phyloP scores from a whole-genome alignment of 1,140 invertebrate genomes.

The Sarcophaga bullata region DNA sequence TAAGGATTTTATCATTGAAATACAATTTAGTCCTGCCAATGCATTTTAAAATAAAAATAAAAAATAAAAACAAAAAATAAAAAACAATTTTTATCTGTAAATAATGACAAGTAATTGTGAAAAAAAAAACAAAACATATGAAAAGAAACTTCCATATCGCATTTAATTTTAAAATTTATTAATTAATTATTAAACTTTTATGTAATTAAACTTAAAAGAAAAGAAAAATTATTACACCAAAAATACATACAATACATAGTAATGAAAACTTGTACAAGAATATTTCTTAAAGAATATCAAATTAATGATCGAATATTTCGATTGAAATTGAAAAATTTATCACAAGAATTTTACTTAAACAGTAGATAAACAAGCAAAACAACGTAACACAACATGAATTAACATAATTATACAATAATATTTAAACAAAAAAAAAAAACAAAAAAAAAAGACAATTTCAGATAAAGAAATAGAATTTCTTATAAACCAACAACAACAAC shows the following conservation, averaged over 20 bases:
- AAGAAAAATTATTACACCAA: neutral
- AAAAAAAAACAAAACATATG: neutral
- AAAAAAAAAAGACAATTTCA: neutral
- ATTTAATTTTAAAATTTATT: constrained; percentile 6
- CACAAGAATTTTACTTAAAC: neutral
- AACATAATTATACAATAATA: constrained; percentile 9
- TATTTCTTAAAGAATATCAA: too few relatives aligned
- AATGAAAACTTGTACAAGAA: constrained; percentile 1
- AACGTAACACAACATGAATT: neutral
- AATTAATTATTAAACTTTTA: neutral
- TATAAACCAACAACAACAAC: neutral
- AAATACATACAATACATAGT: too few relatives aligned
- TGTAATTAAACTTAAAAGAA: constrained; percentile 9
- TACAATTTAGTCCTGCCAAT: neutral
- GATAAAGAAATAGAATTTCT: constrained; percentile 11
- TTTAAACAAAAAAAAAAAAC: neutral
- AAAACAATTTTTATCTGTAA: neutral
- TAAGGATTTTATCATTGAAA: neutral
- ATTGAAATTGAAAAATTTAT: neutral
- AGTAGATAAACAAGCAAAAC: neutral
- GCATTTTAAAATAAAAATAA: neutral
- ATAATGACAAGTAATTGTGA: constrained; percentile 14
- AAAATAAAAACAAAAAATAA: neutral
- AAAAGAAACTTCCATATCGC: constrained; percentile 38
- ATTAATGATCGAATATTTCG: too few relatives aligned